These are phyloP conservation scores for Incurvaria masculella DNA, from an alignment of 2,888 invertebrate genomes.

Conservation along the genomic window DNA sequence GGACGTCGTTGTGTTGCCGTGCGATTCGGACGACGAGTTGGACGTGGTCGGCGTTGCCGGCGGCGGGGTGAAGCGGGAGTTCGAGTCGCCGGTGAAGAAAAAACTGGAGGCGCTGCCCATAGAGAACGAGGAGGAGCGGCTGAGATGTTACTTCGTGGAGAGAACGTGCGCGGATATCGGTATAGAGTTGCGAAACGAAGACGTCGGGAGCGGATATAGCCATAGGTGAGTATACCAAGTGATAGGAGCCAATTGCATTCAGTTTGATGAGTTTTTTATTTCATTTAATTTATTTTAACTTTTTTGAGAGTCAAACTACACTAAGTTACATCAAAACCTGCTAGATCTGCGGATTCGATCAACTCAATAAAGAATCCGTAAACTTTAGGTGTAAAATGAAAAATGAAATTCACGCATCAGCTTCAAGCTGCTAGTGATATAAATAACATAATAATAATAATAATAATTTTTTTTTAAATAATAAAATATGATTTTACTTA, in stretches of 20 bases:
- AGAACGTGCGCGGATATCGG: slow-evolving; percentile 38
- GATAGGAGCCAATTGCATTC: neutral
- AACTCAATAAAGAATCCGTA: too few relatives aligned
- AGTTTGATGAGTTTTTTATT: too few relatives aligned
- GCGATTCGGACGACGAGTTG: slow-evolving; percentile 37
- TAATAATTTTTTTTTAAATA: neutral
- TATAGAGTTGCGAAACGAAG: slow-evolving; percentile 39
- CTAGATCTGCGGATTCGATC: too few relatives aligned
- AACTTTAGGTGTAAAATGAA: neutral
- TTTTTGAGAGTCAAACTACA: neutral
- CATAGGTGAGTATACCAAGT: slow-evolving; percentile 31
- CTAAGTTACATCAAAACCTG: neutral
- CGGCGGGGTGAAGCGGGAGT: slow-evolving; percentile 21
- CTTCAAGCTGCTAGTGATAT: too few relatives aligned
- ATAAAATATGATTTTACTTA: too few relatives aligned
- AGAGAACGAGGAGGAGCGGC: slow-evolving; percentile 27
- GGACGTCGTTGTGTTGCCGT: slow-evolving; percentile 21
- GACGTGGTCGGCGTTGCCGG: slow-evolving; percentile 24
- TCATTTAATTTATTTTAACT: neutral
- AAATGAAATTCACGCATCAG: too few relatives aligned
- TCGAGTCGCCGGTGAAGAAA: slow-evolving; percentile 10
- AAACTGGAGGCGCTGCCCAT: slow-evolving; percentile 28
- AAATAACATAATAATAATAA: too few relatives aligned
- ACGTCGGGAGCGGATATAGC: slow-evolving; percentile 37
- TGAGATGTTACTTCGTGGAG: slow-evolving; percentile 36